Evolutionary conservation across 1,140 invertebrate species (phyloP).

Genomic region (Archivesica marissinica): DNA sequence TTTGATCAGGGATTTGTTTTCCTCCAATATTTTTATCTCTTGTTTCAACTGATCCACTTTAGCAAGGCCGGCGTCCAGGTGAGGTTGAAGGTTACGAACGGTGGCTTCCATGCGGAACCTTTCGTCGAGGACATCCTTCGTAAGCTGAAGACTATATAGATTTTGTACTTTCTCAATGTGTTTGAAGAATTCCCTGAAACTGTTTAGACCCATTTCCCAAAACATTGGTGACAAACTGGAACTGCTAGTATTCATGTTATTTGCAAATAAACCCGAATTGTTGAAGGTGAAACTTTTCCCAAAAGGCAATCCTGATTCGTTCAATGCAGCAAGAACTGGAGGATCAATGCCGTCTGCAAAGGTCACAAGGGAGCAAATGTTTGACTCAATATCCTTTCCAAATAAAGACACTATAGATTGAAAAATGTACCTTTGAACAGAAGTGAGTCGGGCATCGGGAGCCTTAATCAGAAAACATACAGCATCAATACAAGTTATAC

Average conservation of each 20-base stretch:
- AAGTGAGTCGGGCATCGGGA: constrained; percentile 18
- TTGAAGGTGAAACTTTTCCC: constrained; percentile 36
- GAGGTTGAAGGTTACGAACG: constrained; percentile 22
- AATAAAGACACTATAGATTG: constrained; percentile 65
- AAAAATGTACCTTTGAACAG: constrained; percentile 62
- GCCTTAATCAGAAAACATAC: constrained; percentile 49
- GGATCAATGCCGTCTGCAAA: constrained; percentile 59
- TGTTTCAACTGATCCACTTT: constrained; percentile 18
- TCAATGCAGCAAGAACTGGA: constrained; percentile 48
- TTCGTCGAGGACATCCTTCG: constrained; percentile 43
- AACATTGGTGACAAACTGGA: constrained; percentile 41
- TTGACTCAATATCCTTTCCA: constrained; percentile 65
- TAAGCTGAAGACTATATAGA: constrained; percentile 34
- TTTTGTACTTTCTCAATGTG: too few species aligned
- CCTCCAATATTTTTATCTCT: constrained; percentile 34
- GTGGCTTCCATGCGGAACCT: constrained; percentile 15
- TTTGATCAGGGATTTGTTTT: constrained; percentile 50
- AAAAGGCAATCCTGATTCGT: constrained; percentile 41
- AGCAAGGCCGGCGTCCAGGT: constrained; percentile 34
- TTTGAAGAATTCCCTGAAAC: constrained; percentile 48
- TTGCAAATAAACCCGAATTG: constrained; percentile 43
- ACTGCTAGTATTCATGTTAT: neutral
- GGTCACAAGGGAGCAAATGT: constrained; percentile 63
- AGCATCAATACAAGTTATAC: constrained; percentile 65
- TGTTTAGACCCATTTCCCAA: constrained; percentile 58